Evolutionary conservation across 1,140 invertebrate species (phyloP).

Genomic region (Coptotermes formosanus): DNA sequence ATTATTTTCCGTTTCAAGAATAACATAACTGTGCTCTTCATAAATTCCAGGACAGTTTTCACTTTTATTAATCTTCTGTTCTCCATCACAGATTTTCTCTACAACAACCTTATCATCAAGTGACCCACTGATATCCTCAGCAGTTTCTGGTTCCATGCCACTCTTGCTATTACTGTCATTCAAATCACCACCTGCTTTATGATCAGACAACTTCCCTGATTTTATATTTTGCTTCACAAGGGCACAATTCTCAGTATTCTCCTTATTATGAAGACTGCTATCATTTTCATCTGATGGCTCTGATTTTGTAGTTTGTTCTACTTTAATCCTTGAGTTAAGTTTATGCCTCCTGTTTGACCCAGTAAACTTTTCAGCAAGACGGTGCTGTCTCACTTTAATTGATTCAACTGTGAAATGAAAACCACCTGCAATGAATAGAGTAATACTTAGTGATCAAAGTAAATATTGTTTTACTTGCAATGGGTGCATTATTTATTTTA

Average conservation of each 20-base stretch:
- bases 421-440: slow-evolving; percentile 6
- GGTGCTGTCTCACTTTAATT: slow-evolving; percentile 20
- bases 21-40: slow-evolving; percentile 31
- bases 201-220: slow-evolving; percentile 36
- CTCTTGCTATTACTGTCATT: background rate
- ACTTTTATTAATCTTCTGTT: slow-evolving; percentile 39
- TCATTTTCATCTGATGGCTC: slow-evolving; percentile 43
- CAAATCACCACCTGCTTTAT: slow-evolving; percentile 36
- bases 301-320: slow-evolving; percentile 45
- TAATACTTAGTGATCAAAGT: background rate
- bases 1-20: slow-evolving; percentile 19
- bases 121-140: background rate
- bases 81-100: slow-evolving; percentile 39
- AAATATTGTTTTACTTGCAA: too few species aligned
- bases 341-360: slow-evolving; percentile 29
- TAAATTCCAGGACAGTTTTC: slow-evolving; percentile 36
- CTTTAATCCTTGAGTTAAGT: slow-evolving; percentile 35
- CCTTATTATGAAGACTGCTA: slow-evolving; percentile 8
- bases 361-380: slow-evolving; percentile 7
- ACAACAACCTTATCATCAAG: background rate
- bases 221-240: background rate
- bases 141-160: background rate
- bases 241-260: background rate
- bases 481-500: too few species aligned
- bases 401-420: slow-evolving; percentile 25